phyloP scores from a whole-genome alignment of 2,113 vertebrate species.

The Oncorhynchus masou region DNA sequence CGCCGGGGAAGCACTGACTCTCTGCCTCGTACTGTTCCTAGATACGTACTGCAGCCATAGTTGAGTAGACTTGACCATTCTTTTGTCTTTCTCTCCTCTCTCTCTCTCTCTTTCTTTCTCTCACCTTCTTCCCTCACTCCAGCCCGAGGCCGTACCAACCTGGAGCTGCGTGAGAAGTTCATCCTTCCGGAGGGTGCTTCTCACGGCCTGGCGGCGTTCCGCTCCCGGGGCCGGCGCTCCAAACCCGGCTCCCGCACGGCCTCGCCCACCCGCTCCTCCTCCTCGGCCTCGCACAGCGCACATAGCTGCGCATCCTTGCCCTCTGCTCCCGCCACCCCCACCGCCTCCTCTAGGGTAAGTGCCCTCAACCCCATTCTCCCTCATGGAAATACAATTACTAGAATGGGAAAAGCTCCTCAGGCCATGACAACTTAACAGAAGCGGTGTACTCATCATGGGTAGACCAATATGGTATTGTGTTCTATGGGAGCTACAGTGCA shows the following conservation, averaged over 20 bases:
- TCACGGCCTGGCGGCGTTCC: constrained; percentile 91
- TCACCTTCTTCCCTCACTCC: constrained; percentile 21
- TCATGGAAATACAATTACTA: not conserved
- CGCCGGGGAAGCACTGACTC: constrained; percentile 57
- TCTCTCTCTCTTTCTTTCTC: not conserved
- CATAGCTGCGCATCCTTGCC: constrained; percentile 91
- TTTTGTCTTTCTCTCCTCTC: not conserved
- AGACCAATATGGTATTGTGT: too few relatives aligned
- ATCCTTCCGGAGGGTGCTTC: constrained; percentile 93
- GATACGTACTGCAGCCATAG: constrained; percentile 39
- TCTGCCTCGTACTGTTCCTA: constrained; percentile 58
- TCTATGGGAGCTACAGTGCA: too few relatives aligned
- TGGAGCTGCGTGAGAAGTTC: constrained; percentile 97
- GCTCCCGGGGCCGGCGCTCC: constrained; percentile 89
- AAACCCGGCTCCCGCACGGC: constrained; percentile 93
- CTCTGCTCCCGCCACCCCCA: constrained; percentile 89
- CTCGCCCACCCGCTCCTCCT: constrained; percentile 93
- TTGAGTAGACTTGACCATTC: not conserved
- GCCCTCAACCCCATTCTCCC: not conserved
- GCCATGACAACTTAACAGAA: too few relatives aligned
- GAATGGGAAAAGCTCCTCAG: too few relatives aligned
- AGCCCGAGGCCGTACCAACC: constrained; percentile 96
- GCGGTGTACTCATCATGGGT: too few relatives aligned
- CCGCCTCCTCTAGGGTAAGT: constrained; percentile 87
- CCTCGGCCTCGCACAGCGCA: constrained; percentile 95